Conservation (phyloP, 1,140 invertebrate species). For the Drosophila santomea region DNA sequence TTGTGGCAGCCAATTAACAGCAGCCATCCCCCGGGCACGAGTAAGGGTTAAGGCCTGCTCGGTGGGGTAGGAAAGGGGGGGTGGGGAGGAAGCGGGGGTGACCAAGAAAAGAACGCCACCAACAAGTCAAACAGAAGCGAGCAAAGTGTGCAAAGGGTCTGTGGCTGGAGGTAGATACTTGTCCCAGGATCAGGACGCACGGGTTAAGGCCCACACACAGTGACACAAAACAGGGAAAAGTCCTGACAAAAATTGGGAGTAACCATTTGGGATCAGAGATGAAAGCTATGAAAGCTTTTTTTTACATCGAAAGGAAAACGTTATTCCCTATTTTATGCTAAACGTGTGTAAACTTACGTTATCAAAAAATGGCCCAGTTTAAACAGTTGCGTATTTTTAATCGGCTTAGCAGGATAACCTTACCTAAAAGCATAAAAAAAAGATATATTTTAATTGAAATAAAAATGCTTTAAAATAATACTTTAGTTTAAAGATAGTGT, state of each 20-base stretch:
- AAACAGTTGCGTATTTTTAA: no score
- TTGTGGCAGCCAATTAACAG: constrained; percentile 83
- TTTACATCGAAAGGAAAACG: no score
- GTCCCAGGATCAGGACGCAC: constrained; percentile 21
- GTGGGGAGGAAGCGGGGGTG: background rate
- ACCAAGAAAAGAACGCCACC: constrained; percentile 69
- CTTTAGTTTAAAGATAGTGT: no score
- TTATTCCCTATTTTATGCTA: no score
- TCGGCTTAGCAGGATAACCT: background rate
- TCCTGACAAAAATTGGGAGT: background rate
- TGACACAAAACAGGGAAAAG: background rate
- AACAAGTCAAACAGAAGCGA: constrained; percentile 68
- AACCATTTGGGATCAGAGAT: no score
- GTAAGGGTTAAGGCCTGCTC: constrained; percentile 1
- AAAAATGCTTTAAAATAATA: background rate
- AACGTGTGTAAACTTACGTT: background rate
- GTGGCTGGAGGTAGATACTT: background rate
- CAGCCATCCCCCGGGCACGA: constrained; percentile 21
- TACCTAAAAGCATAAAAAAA: background rate
- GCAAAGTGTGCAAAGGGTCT: constrained; percentile 53
- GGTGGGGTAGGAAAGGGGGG: background rate
- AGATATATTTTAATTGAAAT: background rate
- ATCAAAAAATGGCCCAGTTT: no score
- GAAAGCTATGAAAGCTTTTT: no score
- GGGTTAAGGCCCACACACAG: constrained; percentile 35